Percentiles rank a stretch among this genome's conserved stretches.
Conservation (phyloP, 2,113 vertebrate species). For the Boulengeromyrus knoepffleri region DNA sequence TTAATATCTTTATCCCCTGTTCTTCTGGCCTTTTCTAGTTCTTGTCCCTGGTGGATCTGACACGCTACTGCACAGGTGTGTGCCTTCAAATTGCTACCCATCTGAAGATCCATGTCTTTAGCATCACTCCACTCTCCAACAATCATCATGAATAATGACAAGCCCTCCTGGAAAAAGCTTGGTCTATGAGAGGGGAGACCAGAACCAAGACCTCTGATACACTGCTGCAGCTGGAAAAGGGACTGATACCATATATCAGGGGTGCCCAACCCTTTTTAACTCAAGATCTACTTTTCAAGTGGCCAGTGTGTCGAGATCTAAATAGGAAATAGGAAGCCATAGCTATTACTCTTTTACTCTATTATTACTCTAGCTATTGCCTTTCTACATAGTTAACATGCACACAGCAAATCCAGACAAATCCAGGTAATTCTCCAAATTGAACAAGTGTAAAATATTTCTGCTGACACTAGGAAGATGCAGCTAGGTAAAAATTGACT, state of each 20-base stretch:
- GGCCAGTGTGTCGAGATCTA: too few species aligned
- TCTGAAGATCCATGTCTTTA: conserved; percentile 85
- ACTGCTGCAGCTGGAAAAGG: not conserved
- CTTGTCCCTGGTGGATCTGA: conserved; percentile 80
- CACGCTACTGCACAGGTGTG: conserved; percentile 79
- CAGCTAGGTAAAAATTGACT: too few species aligned
- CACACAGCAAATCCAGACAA: too few species aligned
- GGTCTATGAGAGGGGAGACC: not conserved
- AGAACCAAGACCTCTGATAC: not conserved
- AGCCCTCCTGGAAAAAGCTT: not conserved
- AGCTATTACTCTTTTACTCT: too few species aligned
- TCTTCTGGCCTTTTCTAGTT: conserved; percentile 61
- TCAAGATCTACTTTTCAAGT: too few species aligned
- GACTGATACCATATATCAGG: not conserved
- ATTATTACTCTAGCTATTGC: too few species aligned
- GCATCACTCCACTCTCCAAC: conserved; percentile 73
- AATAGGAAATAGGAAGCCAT: too few species aligned
- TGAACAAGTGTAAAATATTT: too few species aligned
- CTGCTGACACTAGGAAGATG: too few species aligned
- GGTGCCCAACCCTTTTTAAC: not conserved
- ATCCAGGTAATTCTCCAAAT: too few species aligned
- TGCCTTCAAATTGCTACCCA: conserved; percentile 91
- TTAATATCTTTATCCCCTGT: not conserved
- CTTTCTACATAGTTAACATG: too few species aligned
- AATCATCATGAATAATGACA: conserved; percentile 76